Conservation (phyloP, 2,797 vertebrate genomes). For the Crypturellus tataupa region DNA sequence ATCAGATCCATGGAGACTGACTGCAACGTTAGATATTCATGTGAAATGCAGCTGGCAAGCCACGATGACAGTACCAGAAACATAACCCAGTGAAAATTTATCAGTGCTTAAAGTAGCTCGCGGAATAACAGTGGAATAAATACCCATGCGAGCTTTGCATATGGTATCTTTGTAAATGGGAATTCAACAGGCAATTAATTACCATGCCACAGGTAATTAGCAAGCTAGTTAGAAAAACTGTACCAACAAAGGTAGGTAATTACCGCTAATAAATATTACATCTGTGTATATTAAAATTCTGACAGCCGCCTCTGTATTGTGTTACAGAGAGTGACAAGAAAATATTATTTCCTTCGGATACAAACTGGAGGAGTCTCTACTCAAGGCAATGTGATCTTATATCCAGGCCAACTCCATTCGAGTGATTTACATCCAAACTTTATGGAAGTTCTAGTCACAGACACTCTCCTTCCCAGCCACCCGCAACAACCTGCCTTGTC, state of each 20-base stretch:
- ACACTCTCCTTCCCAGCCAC: neutral
- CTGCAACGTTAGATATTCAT: neutral
- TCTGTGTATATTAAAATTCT: neutral
- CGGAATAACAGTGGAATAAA: neutral
- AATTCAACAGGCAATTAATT: neutral
- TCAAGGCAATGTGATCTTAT: neutral
- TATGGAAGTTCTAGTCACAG: neutral
- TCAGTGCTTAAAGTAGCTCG: neutral
- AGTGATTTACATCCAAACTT: neutral
- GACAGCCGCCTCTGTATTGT: neutral
- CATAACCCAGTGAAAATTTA: neutral
- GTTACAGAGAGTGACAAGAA: neutral
- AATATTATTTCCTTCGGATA: neutral
- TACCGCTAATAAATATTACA: constrained; percentile 30
- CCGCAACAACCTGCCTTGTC: neutral
- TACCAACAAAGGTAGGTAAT: constrained; percentile 22
- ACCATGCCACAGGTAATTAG: neutral
- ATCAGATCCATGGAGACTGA: neutral
- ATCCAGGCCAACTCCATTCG: neutral
- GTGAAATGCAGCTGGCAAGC: neutral
- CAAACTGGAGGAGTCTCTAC: neutral
- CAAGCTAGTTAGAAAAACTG: constrained; percentile 28
- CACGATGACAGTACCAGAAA: neutral
- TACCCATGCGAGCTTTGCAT: neutral
- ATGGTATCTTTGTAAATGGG: neutral